Evolutionary conservation across 2,888 invertebrate genomes (phyloP), one percentile per base, ranked within the genome.

Genomic region (Formica aserva): DNA sequence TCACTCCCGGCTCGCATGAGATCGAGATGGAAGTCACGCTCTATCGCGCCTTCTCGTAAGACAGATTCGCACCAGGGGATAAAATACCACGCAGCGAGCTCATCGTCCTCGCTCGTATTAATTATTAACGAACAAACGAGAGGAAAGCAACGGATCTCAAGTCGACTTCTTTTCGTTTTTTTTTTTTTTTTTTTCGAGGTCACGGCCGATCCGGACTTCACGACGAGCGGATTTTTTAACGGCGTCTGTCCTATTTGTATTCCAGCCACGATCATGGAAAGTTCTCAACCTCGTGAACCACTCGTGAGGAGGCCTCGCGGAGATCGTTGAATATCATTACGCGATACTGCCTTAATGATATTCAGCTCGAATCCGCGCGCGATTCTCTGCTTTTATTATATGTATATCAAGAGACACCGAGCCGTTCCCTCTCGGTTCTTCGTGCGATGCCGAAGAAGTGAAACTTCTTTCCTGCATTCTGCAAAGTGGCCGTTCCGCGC

Each of bases 281-380:
- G 78, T 80, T 80, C 32, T 72, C 35, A 60, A 80, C 78, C 60
- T 71, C 72, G 45, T 72, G 78, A 72, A 80, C 72, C 29, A n/a
- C 26, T 9, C 18, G 22, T 35, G 26, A 38, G 38, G 2, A 22
- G n/a, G 45, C 48, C 4, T 48, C 38, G 63, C 15, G 11, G 41
- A 48, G 77, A 80, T 48, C 38, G 45, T 60, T 62, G 78, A 80
- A 80, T 80, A 60, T 80, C 72, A 80, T 80, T 80, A 72, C 9
- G n/a, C 60, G 71, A 77, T 29, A 38, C 26, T 6, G 35, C 5
- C 26, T 69, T 80, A 62, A 80, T 72, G 60, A 80, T 80, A 80
- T 80, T 80, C 60, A 35, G 13, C 60, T 60, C 22, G 45, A 35
- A 32, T 45, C 15, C 13, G 45, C 18, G 35, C 48, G 32, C 29